Conservation (phyloP, 1,140 invertebrate species). For the Copidosoma floridanum region DNA sequence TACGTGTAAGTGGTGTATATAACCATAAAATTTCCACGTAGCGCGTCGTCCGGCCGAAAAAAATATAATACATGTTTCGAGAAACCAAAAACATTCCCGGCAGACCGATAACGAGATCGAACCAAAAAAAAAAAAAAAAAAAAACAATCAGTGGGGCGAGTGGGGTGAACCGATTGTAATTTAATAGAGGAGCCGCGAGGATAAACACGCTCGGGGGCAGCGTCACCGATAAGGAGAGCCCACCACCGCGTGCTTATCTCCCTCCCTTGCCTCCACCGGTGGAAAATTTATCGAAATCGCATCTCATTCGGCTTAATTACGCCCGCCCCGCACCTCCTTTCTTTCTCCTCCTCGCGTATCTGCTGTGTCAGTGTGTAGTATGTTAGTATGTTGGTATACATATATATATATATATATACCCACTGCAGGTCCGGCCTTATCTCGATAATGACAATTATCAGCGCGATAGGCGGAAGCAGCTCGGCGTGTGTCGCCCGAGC, state of each 20-base stretch:
- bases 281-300: constrained; percentile 13
- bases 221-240: constrained; percentile 3
- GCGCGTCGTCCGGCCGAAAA: too few relatives aligned
- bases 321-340: neutral
- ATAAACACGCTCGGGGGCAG: too few relatives aligned
- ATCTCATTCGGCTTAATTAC: constrained; percentile 16
- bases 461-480: too few relatives aligned
- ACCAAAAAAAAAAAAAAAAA: neutral
- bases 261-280: neutral
- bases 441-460: too few relatives aligned
- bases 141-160: too few relatives aligned
- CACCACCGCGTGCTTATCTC: constrained; percentile 2
- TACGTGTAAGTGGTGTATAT: too few relatives aligned
- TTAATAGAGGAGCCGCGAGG: constrained; percentile 3
- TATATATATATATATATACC: neutral
- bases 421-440: too few relatives aligned
- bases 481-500: too few relatives aligned
- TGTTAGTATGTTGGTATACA: neutral
- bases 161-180: constrained; percentile 18
- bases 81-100: too few relatives aligned
- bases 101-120: too few relatives aligned
- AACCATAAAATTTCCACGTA: too few relatives aligned
- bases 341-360: neutral
- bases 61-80: too few relatives aligned
- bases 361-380: neutral